Evolutionary conservation across 37 sponge, comb jelly and placozoan genomes (phyloP).

Genomic region (Lycopodina hypogea): DNA sequence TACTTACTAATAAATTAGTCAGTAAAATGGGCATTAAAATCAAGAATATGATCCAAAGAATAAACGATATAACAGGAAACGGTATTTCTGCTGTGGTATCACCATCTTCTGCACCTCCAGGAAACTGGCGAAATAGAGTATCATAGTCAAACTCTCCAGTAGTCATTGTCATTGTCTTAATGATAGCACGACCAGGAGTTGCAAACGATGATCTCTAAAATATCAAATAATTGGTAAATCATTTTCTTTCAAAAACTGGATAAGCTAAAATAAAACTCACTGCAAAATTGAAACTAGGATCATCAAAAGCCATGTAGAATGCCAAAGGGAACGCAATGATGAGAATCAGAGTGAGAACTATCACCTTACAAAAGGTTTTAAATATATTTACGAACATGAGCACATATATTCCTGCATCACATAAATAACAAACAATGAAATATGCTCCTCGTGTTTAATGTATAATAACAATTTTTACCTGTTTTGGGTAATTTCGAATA

Average conservation of each 20-base stretch:
- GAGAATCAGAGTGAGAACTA: constrained; percentile 72
- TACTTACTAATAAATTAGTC: constrained; percentile 89
- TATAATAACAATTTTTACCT: constrained; percentile 9
- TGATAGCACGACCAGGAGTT: constrained; percentile 59
- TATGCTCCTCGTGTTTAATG: no score
- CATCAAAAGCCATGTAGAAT: constrained; percentile 85
- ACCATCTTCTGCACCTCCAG: constrained; percentile 2
- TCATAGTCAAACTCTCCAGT: constrained; percentile 97
- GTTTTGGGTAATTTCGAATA: constrained; percentile 70
- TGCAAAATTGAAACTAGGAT: constrained; percentile 23
- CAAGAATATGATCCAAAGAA: constrained; percentile 89
- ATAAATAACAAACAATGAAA: no score
- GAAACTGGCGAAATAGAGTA: constrained; percentile 55
- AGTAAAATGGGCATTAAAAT: constrained; percentile 93
- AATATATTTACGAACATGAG: constrained; percentile 93
- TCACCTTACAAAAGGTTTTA: constrained; percentile 79
- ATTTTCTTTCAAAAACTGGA: neutral
- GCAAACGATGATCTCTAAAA: constrained; percentile 57
- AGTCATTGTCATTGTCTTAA: constrained; percentile 89
- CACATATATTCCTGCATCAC: constrained; percentile 82
- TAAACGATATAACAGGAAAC: constrained; percentile 44
- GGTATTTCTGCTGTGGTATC: constrained; percentile 20
- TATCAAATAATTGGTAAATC: neutral
- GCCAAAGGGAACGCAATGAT: constrained; percentile 86
- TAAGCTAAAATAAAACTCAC: neutral